A percentile compares a stretch with the other conserved stretches of the same genome.
Evolutionary conservation across 2,113 vertebrate species (phyloP).

Genomic region (Ciconia maguari): DNA sequence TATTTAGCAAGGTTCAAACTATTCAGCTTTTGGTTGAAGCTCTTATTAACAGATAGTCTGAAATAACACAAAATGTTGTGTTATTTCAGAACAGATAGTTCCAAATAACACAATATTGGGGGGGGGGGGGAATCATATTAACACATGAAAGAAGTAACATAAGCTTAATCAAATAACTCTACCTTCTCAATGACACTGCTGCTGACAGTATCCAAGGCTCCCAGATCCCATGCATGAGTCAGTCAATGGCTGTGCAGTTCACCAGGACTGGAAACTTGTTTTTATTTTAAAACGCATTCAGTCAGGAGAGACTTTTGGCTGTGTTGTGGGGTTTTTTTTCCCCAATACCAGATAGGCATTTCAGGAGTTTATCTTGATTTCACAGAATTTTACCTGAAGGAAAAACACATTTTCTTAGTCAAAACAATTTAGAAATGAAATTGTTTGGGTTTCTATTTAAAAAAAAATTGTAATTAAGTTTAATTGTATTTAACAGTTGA

Average conservation of each 20-base stretch:
- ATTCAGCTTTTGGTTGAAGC: not conserved
- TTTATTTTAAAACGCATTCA: conserved; percentile 54
- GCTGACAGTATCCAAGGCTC: conserved; percentile 73
- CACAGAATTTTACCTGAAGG: not conserved
- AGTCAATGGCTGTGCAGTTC: conserved; percentile 69
- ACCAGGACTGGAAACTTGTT: conserved; percentile 72
- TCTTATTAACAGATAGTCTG: not conserved
- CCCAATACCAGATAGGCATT: not conserved
- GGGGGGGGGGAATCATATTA: not conserved
- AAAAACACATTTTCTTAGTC: not conserved
- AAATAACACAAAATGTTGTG: not conserved
- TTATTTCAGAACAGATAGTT: not conserved
- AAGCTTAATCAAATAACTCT: conserved; percentile 62
- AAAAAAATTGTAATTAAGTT: not conserved
- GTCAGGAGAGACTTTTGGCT: not conserved
- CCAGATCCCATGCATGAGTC: conserved; percentile 67
- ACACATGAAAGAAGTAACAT: not conserved
- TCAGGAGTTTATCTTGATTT: not conserved
- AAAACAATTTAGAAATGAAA: not conserved
- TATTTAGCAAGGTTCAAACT: not conserved
- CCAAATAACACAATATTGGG: not conserved
- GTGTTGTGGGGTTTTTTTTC: not conserved
- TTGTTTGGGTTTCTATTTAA: not conserved
- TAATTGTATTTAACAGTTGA: not conserved
- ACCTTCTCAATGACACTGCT: conserved; percentile 75